Base-by-base conservation (phyloP, 2,888 invertebrate genomes). In the Ophion ellenae region DNA sequence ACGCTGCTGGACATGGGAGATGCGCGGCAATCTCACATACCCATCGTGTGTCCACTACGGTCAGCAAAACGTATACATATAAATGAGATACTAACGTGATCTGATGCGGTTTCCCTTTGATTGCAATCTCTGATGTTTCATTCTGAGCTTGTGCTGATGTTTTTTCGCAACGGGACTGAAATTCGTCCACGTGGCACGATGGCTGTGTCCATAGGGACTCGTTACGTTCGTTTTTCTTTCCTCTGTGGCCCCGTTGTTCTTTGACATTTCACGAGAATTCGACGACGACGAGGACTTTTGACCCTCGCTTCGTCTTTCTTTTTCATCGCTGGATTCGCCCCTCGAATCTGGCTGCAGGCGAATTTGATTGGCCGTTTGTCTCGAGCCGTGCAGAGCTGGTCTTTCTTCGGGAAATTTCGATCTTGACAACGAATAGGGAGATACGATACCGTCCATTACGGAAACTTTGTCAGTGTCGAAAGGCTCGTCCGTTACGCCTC, bases 361-460 rank as follows among this genome's bases (percentile, higher is more conserved):
- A 59, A 83, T 78, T 81, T 83, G 74, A 83, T 86, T 78, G 45
- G 17, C 47, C 9, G 86, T 59, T 81, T 70, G 73, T 66, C 81
- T 81, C 14, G 66, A 47, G 20, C 59, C 63, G 17, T 69, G 11
- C 3, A 73, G 67, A 2, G 40, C 45, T 63, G 75, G 69, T 7
- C 74, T 81, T 67, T 64, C 45, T 7, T 83, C 45, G 28, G 79
- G 78, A 32, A 89, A 84, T 81, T 90, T 90, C 57, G 90, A 89
- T 74, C 90, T 91, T 69, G 92, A 91, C 61, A 90, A 69, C 45
- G 91, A 90, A 84, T 92, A 93, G 3, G 93, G 91, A 11, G 92
- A 92, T 11, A 90, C 92, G 82, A 93, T 93, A 79, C 92, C 92
- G 88, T 93, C 89, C 73, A 93, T 91, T 82, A 93, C 92, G 4